Evolutionary conservation across 1,140 invertebrate species (phyloP).

Genomic region (Nasonia vitripennis): DNA sequence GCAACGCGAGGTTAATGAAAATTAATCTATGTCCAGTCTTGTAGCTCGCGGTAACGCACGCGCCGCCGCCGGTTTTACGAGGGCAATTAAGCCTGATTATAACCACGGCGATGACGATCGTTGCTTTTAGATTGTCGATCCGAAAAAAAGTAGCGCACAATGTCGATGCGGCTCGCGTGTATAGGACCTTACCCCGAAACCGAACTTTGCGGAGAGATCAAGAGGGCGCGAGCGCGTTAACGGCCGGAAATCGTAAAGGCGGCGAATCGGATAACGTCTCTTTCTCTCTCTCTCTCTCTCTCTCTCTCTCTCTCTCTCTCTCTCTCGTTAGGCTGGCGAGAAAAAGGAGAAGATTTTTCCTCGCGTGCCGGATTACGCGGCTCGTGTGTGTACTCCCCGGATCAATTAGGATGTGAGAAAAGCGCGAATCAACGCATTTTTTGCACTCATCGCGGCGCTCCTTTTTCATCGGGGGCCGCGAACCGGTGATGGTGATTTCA

Average conservation of each 20-base stretch:
- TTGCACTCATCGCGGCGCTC: not conserved
- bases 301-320: not conserved
- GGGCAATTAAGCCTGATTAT: not conserved
- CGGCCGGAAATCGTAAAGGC: conserved; percentile 52
- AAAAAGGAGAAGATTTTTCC: not conserved
- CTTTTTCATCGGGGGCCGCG: not conserved
- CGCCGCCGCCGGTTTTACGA: not conserved
- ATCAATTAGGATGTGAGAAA: conserved; percentile 46
- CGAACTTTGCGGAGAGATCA: not conserved
- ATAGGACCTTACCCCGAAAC: no score
- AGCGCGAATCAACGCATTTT: conserved; percentile 18
- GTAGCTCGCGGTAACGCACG: not conserved
- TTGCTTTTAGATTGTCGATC: not conserved
- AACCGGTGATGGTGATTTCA: not conserved
- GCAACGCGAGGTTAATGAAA: not conserved
- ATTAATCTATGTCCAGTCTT: not conserved
- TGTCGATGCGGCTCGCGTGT: no score
- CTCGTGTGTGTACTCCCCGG: not conserved
- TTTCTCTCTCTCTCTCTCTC: not conserved
- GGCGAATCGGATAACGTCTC: conserved; percentile 47
- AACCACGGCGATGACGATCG: not conserved
- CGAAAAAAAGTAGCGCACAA: no score
- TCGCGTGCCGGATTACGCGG: not conserved
- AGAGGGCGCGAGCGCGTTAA: conserved; percentile 42
- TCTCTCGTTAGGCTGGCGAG: not conserved